Conservation (phyloP, 2,888 invertebrate genomes). For the Agrotis segetum region DNA sequence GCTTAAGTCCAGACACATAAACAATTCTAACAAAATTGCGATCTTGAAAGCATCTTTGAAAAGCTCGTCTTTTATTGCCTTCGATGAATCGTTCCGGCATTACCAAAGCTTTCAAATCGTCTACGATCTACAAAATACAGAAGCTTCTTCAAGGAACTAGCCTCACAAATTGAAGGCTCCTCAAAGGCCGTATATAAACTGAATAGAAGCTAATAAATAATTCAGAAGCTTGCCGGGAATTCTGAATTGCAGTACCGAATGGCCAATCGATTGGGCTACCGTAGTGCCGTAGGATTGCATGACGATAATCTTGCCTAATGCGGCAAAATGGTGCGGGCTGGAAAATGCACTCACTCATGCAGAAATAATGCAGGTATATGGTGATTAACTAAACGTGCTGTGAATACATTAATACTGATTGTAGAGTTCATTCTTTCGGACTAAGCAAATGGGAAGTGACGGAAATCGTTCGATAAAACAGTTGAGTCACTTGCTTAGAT, state of each 20-base stretch:
- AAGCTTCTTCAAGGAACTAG: slow-evolving; percentile 25
- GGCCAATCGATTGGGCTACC: slow-evolving; percentile 44
- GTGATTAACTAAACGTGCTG: slow-evolving; percentile 47
- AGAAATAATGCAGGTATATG: slow-evolving; percentile 46
- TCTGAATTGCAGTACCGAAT: slow-evolving; percentile 36
- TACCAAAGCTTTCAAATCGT: slow-evolving; percentile 21
- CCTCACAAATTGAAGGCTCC: slow-evolving; percentile 22
- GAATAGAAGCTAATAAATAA: slow-evolving; percentile 50
- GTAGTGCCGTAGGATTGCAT: slow-evolving; percentile 45
- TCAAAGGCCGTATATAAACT: slow-evolving; percentile 30
- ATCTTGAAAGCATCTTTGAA: slow-evolving; percentile 1
- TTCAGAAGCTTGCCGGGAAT: slow-evolving; percentile 36
- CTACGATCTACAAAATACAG: slow-evolving; percentile 1
- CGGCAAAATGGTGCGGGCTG: slow-evolving; percentile 52
- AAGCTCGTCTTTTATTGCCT: slow-evolving; percentile 10
- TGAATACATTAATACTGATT: slow-evolving; percentile 31
- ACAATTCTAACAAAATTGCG: slow-evolving; percentile 6
- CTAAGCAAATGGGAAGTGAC: slow-evolving; percentile 1
- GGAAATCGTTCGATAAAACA: not conserved
- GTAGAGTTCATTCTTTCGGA: not conserved
- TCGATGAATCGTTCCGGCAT: slow-evolving; percentile 20
- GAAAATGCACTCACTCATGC: slow-evolving; percentile 23
- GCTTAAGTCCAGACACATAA: not conserved
- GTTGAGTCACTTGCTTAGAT: slow-evolving; percentile 4
- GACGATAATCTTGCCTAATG: slow-evolving; percentile 47